These are phyloP conservation scores for Urocyon cinereoargenteus DNA, from an alignment of 2,797 vertebrate genomes.

Conservation along the genomic window DNA sequence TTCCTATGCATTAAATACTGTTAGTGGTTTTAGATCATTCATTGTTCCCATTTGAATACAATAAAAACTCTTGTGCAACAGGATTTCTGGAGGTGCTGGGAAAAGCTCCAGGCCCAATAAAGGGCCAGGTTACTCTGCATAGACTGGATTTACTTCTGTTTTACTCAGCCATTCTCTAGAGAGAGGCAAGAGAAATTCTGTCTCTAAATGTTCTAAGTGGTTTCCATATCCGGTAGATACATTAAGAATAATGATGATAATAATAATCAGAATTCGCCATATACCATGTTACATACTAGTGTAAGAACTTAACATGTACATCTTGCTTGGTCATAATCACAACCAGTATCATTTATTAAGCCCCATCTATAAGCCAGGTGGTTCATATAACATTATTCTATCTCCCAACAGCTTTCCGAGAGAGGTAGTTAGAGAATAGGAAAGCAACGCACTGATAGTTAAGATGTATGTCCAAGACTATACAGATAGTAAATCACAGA, in stretches of 20 bases:
- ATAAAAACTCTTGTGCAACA: conserved; percentile 46
- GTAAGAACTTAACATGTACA: neutral
- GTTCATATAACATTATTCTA: conserved; percentile 3
- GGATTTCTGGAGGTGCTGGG: conserved; percentile 28
- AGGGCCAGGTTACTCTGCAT: conserved; percentile 1
- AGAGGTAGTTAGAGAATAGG: neutral
- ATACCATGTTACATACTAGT: neutral
- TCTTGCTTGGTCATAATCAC: conserved; percentile 1
- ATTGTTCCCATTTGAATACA: conserved; percentile 47
- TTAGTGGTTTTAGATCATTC: conserved; percentile 60
- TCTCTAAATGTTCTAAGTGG: neutral
- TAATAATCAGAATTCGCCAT: neutral
- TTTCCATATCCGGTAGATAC: neutral
- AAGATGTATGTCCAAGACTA: neutral
- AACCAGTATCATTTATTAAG: neutral
- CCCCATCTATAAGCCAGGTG: neutral
- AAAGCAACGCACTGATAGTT: conserved; percentile 16
- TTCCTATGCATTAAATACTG: conserved; percentile 48
- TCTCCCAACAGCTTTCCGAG: neutral
- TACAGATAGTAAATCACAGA: neutral
- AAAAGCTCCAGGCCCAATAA: neutral
- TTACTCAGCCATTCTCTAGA: neutral
- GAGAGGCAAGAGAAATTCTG: conserved; percentile 13
- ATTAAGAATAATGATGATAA: neutral
- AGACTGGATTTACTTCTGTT: neutral